Percentiles rank a stretch among this genome's conserved stretches.
phyloP scores from a whole-genome alignment of 2,888 invertebrate genomes.

The Hirtodrosophila alboralis region DNA sequence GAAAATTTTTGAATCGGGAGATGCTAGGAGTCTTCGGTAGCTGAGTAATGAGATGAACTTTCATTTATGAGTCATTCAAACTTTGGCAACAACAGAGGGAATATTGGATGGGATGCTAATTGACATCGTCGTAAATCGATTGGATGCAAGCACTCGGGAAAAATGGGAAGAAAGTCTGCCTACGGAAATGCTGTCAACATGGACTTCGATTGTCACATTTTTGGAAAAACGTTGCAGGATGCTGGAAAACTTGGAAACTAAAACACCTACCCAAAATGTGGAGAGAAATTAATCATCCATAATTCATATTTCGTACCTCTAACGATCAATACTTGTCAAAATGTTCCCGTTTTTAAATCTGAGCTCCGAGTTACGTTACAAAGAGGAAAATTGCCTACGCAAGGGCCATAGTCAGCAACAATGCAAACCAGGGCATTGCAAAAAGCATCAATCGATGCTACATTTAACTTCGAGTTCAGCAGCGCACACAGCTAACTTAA shows the following conservation, averaged over 20 bases:
- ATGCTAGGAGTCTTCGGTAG: slow-evolving; percentile 17
- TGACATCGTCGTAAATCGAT: background rate
- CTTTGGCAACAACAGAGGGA: slow-evolving; percentile 1
- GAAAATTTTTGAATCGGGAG: slow-evolving; percentile 16
- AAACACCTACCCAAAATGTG: slow-evolving; percentile 31
- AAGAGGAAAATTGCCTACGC: slow-evolving; percentile 37
- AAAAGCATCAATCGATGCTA: background rate
- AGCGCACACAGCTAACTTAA: too few species aligned
- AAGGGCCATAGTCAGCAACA: slow-evolving; percentile 30
- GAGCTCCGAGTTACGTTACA: slow-evolving; percentile 10
- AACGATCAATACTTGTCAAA: slow-evolving; percentile 2
- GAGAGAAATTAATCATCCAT: slow-evolving; percentile 1
- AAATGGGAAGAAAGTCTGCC: slow-evolving; percentile 2
- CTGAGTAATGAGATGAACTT: slow-evolving; percentile 7
- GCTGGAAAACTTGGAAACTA: slow-evolving; percentile 28
- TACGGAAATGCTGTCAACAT: too few species aligned
- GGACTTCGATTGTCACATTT: too few species aligned
- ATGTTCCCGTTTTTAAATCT: slow-evolving; percentile 1
- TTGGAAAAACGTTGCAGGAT: slow-evolving; percentile 26
- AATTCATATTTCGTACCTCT: slow-evolving; percentile 2
- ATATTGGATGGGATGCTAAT: slow-evolving; percentile 7
- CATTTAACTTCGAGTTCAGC: too few species aligned
- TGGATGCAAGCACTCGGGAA: slow-evolving; percentile 1
- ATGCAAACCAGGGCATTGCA: slow-evolving; percentile 12
- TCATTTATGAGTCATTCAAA: background rate